These are phyloP conservation scores for Formicarius rufipectus DNA, from an alignment of 2,113 vertebrate genomes.

Conservation along the genomic window DNA sequence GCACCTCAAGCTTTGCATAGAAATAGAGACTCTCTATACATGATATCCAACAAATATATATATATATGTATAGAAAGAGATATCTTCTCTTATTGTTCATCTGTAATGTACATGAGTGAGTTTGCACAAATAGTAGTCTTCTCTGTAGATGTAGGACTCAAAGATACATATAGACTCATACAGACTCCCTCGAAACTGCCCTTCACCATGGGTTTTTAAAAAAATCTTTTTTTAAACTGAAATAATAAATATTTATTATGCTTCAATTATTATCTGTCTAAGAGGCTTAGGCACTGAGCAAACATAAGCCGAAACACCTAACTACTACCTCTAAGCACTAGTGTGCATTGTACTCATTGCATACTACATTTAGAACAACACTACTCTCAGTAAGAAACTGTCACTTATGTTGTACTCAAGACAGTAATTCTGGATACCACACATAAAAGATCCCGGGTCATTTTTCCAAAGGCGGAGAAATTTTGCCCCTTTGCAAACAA, in stretches of 20 bases:
- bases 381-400: background rate
- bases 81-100: background rate
- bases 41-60: background rate
- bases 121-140: background rate
- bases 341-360: background rate
- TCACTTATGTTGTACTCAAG: background rate
- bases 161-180: background rate
- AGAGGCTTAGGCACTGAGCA: background rate
- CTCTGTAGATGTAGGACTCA: background rate
- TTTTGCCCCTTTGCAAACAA: background rate
- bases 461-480: background rate
- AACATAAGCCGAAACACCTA: background rate
- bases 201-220: background rate
- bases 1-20: background rate
- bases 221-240: background rate
- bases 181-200: background rate
- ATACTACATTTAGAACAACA: background rate
- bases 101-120: background rate
- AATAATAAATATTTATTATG: background rate
- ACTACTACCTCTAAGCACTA: background rate
- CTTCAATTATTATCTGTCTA: background rate
- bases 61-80: background rate
- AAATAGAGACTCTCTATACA: background rate
- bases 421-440: background rate
- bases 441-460: background rate